phyloP scores from a whole-genome alignment of 2,113 vertebrate species.

The Henicopernis longicauda region DNA sequence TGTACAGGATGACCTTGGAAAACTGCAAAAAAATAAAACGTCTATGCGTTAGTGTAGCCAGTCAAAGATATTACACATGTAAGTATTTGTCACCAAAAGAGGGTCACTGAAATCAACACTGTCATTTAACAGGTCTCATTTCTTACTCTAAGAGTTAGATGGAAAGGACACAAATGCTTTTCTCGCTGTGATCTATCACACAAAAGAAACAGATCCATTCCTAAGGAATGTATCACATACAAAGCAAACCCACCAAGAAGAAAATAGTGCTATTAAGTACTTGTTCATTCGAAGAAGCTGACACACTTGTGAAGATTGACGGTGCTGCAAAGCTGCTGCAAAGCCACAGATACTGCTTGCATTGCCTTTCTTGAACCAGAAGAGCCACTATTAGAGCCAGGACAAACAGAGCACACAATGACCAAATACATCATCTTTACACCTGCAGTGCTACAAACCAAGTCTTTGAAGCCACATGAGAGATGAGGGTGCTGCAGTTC shows the following conservation, averaged over 20 bases:
- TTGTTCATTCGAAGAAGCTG: neutral
- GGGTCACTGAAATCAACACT: neutral
- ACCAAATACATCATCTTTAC: constrained; percentile 7
- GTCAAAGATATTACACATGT: neutral
- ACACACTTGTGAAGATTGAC: neutral
- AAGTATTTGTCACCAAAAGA: neutral
- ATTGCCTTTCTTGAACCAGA: neutral
- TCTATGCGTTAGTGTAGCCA: neutral
- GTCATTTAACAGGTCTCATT: neutral
- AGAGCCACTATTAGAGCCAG: neutral
- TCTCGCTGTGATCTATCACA: neutral
- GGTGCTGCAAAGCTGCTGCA: neutral
- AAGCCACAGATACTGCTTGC: neutral
- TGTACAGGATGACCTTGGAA: neutral
- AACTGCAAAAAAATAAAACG: neutral
- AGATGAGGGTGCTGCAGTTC: neutral
- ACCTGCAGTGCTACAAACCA: neutral
- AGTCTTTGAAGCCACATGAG: neutral
- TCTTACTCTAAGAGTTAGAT: neutral
- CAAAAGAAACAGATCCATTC: neutral
- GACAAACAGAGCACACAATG: neutral
- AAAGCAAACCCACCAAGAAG: neutral
- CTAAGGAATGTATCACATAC: neutral
- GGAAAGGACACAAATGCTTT: neutral
- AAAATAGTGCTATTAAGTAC: neutral